A percentile compares a stretch with the other conserved stretches of the same genome.
Evolutionary conservation across 2,113 vertebrate species (phyloP).

Genomic region (Takifugu bimaculatus): DNA sequence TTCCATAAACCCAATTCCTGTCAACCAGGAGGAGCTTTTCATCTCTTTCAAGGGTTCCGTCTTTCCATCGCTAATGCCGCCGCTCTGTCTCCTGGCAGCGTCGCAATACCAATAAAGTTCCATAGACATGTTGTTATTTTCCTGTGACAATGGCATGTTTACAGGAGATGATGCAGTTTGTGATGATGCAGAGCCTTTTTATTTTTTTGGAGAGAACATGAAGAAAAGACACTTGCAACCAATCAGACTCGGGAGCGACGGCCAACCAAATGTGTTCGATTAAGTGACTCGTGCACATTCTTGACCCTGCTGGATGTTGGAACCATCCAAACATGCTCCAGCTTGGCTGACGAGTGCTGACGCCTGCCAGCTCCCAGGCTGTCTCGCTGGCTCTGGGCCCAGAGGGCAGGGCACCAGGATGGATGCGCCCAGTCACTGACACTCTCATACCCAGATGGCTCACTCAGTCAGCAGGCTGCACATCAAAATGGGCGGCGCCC

Average conservation of each 20-base stretch:
- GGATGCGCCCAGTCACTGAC: slow-evolving; percentile 47
- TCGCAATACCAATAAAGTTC: no score
- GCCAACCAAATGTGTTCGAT: slow-evolving; percentile 21
- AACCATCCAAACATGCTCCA: slow-evolving; percentile 47
- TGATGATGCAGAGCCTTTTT: neutral
- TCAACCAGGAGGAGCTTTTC: no score
- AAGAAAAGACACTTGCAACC: slow-evolving; percentile 33
- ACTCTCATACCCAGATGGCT: slow-evolving; percentile 66
- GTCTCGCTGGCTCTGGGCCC: slow-evolving; percentile 53
- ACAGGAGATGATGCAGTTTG: no score
- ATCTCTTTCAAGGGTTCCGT: no score
- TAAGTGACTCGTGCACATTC: slow-evolving; percentile 22
- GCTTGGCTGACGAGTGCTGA: slow-evolving; percentile 32
- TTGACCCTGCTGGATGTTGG: slow-evolving; percentile 37
- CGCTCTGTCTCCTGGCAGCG: no score
- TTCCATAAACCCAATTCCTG: no score
- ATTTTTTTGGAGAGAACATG: neutral
- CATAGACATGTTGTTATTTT: no score
- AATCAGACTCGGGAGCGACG: slow-evolving; percentile 9
- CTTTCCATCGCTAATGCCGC: no score
- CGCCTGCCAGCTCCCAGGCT: slow-evolving; percentile 47
- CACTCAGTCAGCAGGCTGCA: slow-evolving; percentile 56
- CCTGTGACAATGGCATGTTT: no score
- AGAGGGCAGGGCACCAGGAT: slow-evolving; percentile 48
- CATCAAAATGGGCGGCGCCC: slow-evolving; percentile 52